Evolutionary conservation across 2,888 invertebrate species (phyloP), one percentile per base, ranked within the genome.

Genomic region (Cephalotes varians): DNA sequence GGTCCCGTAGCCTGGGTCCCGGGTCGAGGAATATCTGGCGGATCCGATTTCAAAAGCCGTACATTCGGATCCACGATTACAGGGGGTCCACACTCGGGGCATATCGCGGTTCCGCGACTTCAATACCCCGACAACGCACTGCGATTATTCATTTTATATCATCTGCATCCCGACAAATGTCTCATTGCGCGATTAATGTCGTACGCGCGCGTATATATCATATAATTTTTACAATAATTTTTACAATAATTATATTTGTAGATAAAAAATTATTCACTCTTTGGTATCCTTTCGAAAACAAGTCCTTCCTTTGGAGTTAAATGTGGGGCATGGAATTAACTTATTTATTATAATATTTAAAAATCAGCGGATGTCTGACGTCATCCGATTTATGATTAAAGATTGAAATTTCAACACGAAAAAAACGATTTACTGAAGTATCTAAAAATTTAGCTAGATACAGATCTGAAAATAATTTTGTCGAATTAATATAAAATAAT

Each of bases 41-140:
- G 92, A 93, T 94, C 94, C 93, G 91, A 93, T 94, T 94, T 94
- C 94, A 93, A 93, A 93, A 93, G 92, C 91, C 91, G 91, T 92
- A 92, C 90, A 85, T 91, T 92, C 86, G 88, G 86, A 88, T 90
- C 83, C 90, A 86, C 87, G 87, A 91, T 92, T 91, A 90, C 86
- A 90, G 85, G 77, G 84, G 85, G 86, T 56, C 49, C 37, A 49
- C 64, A 73, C 80, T 49, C 82, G 69, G 82, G 77, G 77, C 85
- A 84, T 85, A 80, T 89, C 84, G 84, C 87, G 79, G 81, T 76
- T 82, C 64, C 81, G 85, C 37, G 49, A 85, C 79, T 73, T 60
- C n/a, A 51, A 65, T 37, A 51, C n/a, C 25, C 28, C 51, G 28
- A 47, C 40, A n/a, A 47, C n/a, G 54, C 77, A 56, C 31, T 28